Evolutionary conservation across 2,113 vertebrate species (phyloP), one percentile per base, ranked within the genome.

Genomic region (Gymnocephalus cernua): DNA sequence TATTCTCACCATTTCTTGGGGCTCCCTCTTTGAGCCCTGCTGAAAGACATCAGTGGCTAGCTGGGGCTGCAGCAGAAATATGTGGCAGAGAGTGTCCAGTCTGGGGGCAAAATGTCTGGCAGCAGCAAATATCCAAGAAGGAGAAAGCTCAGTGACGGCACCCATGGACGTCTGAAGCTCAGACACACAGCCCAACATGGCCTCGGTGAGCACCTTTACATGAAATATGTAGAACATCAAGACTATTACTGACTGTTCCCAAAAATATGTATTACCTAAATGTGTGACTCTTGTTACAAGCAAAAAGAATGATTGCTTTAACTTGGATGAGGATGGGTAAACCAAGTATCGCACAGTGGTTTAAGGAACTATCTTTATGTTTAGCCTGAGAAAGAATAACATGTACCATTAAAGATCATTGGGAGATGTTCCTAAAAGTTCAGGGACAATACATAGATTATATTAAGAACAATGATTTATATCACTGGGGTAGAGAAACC

Each of bases 91-190:
- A 5, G 89, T 83, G 65, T 94, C 91, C 53, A 96, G 86, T 57
- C 95, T 75, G 50, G 67, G 65, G n/a, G 77, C 72, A 45, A 91
- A 94, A 53, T 84, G 69, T 71, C 76, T 89, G 18, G 72, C 84
- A 4, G 93, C 91, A 44, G 92, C 93, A 69, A 45, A 58, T 25
- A 95, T 92, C 95, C 95, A 96, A 38, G 94, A 89, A 21, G 94
- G 94, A 62, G 93, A 94, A 63, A 93, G 80, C 16, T 89, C 84
- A 27, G 71, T 3, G 12, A 1, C 6, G 25, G 77, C 79, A 1
- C 48, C 66, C 54, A 85, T 21, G 13, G 70, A 84, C 1, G 15
- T 48, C 87, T 95, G 95, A 4, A 96, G 93, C 59, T 94, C 89
- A 2, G 58, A 76, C 25, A 95, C 68, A 15, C 91, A 93, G 38